phyloP scores from a whole-genome alignment of 2,797 vertebrate species.

The Varecia variegata region DNA sequence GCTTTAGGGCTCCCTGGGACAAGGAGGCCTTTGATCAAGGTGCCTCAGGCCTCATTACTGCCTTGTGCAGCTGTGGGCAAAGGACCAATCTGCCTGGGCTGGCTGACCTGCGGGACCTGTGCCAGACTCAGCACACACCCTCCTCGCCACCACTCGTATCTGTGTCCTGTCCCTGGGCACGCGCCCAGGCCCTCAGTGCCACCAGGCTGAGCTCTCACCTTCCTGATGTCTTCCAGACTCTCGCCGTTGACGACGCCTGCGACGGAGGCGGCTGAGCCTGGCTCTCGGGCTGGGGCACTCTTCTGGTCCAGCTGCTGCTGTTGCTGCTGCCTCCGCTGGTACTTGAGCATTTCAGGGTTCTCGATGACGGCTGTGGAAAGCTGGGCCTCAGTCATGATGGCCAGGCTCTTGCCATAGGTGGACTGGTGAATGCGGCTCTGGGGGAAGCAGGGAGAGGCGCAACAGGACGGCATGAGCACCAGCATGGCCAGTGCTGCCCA shows the following conservation, averaged over 20 bases:
- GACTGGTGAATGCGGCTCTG: constrained; percentile 98
- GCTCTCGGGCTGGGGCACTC: constrained; percentile 78
- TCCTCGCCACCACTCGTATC: not conserved
- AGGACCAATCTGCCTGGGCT: not conserved
- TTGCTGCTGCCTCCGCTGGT: constrained; percentile 90
- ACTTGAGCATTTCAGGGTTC: constrained; percentile 99
- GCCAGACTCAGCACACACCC: not conserved
- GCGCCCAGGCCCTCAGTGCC: not conserved
- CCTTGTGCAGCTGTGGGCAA: not conserved
- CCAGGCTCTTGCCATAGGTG: constrained; percentile 98
- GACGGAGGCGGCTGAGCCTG: constrained; percentile 87
- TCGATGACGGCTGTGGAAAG: constrained; percentile 97
- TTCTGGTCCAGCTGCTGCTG: constrained; percentile 87
- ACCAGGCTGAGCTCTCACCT: constrained; percentile 84
- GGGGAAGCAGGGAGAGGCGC: not conserved
- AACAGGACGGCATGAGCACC: not conserved
- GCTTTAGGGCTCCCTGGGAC: not conserved
- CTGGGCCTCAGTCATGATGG: constrained; percentile 95
- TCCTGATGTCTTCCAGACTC: constrained; percentile 97
- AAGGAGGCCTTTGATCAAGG: not conserved
- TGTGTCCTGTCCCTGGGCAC: not conserved
- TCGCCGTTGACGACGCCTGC: constrained; percentile 96
- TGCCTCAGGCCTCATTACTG: not conserved
- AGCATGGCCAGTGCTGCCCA: not conserved
- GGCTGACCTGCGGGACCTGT: not conserved